These are phyloP conservation scores for Melipona bicolor DNA, from an alignment of 2,888 invertebrate genomes.

Conservation along the genomic window DNA sequence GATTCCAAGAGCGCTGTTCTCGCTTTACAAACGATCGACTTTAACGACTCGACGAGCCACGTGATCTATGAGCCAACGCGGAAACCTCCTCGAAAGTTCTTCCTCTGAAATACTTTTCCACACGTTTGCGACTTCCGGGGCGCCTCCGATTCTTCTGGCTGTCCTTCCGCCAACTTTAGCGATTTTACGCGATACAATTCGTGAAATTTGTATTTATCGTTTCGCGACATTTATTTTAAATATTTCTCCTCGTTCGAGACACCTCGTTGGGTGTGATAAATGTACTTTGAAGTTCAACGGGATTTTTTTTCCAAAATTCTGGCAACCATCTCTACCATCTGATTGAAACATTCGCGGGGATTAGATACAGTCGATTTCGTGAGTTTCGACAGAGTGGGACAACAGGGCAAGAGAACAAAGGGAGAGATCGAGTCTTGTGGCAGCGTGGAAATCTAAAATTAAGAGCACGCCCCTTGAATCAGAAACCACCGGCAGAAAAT, in stretches of 20 bases:
- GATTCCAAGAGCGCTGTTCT: slow-evolving; percentile 39
- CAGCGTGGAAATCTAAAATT: slow-evolving; percentile 72
- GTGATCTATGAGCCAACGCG: slow-evolving; percentile 44
- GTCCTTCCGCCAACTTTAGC: background rate
- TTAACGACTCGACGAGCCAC: slow-evolving; percentile 63
- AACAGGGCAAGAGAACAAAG: background rate
- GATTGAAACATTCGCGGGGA: background rate
- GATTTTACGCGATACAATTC: background rate
- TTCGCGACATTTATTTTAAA: background rate
- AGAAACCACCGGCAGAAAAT: slow-evolving; percentile 34
- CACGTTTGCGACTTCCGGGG: slow-evolving; percentile 38
- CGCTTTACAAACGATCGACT: slow-evolving; percentile 58
- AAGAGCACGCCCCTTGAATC: slow-evolving; percentile 66
- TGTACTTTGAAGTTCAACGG: no score
- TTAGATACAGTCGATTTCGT: background rate
- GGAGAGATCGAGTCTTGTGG: slow-evolving; percentile 31
- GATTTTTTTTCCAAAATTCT: no score
- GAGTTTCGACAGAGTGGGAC: background rate
- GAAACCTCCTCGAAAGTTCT: slow-evolving; percentile 34
- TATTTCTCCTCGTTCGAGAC: no score
- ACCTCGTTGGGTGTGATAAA: no score
- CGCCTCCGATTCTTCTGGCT: background rate
- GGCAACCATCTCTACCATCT: background rate
- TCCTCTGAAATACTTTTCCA: slow-evolving; percentile 13
- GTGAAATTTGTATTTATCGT: background rate